These are phyloP conservation scores for Ptyas mucosa DNA, from an alignment of 2,113 vertebrate species.

Conservation along the genomic window DNA sequence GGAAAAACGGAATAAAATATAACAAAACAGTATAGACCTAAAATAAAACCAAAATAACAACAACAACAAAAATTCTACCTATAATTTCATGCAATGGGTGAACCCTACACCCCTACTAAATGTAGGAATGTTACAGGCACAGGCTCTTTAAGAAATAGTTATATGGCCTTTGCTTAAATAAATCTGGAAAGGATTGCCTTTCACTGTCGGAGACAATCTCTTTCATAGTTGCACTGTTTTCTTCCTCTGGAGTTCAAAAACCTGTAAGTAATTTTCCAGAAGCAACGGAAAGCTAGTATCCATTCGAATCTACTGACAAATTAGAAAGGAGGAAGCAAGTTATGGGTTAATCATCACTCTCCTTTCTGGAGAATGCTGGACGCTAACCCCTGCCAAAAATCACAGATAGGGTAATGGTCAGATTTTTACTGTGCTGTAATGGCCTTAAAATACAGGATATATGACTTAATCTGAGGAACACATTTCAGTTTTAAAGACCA, in stretches of 20 bases:
- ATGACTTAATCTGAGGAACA: not conserved
- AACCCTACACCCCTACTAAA: not conserved
- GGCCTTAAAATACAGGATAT: not conserved
- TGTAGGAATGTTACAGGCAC: not conserved
- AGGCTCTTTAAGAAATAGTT: not conserved
- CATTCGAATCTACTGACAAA: not conserved
- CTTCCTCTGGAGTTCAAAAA: not conserved
- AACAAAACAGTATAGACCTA: not conserved
- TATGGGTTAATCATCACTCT: not conserved
- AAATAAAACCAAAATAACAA: not conserved
- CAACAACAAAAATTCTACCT: not conserved
- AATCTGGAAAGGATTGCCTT: not conserved
- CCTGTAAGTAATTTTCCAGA: not conserved
- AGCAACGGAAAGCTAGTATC: not conserved
- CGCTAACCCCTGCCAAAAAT: not conserved
- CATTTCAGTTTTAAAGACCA: not conserved
- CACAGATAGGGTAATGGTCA: not conserved
- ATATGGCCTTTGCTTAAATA: not conserved
- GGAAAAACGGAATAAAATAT: not conserved
- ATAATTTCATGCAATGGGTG: not conserved
- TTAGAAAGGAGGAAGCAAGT: not conserved
- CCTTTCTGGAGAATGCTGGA: not conserved
- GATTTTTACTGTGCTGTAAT: not conserved
- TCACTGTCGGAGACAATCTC: not conserved
- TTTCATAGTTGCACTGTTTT: not conserved